Percentiles rank a stretch among this genome's conserved stretches.
phyloP scores from a whole-genome alignment of 2,797 vertebrate genomes.

The Melanotaenia nigrans region DNA sequence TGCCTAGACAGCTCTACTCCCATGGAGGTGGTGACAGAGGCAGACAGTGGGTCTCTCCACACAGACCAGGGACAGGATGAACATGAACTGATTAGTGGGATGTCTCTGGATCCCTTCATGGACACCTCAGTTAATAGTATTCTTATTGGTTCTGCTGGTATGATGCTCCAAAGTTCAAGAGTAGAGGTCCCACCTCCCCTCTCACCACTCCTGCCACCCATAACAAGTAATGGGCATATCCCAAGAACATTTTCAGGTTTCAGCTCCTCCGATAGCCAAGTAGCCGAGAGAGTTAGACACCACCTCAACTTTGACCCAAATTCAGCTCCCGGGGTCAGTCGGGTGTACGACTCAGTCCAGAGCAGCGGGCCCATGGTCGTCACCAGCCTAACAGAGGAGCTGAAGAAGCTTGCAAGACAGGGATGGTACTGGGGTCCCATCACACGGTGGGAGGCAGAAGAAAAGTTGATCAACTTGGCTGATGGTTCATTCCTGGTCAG shows the following conservation, averaged over 20 bases:
- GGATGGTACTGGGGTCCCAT: constrained; percentile 99
- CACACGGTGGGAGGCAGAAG: constrained; percentile 98
- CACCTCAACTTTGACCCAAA: constrained; percentile 97
- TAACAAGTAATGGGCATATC: constrained; percentile 86
- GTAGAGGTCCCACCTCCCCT: constrained; percentile 87
- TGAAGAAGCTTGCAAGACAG: constrained; percentile 97
- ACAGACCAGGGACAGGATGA: constrained; percentile 87
- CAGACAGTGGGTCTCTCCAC: constrained; percentile 82
- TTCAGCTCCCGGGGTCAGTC: constrained; percentile 93
- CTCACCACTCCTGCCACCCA: constrained; percentile 93
- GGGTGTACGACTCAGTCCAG: constrained; percentile 97
- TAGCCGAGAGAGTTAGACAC: constrained; percentile 92
- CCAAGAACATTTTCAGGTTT: constrained; percentile 91
- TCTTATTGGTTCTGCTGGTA: constrained; percentile 87
- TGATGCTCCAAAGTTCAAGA: constrained; percentile 90
- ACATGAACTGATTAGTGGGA: constrained; percentile 83
- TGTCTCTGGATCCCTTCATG: constrained; percentile 91
- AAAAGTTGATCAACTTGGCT: constrained; percentile 92
- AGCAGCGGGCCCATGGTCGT: constrained; percentile 94
- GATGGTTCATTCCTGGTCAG: constrained; percentile 97
- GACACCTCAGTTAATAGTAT: constrained; percentile 90
- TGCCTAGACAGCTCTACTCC: constrained; percentile 93
- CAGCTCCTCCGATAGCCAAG: constrained; percentile 87
- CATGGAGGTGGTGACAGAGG: constrained; percentile 93
- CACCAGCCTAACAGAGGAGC: constrained; percentile 96